Evolutionary conservation across 1,140 invertebrate species (phyloP).

Genomic region (Phocides pigmalion): DNA sequence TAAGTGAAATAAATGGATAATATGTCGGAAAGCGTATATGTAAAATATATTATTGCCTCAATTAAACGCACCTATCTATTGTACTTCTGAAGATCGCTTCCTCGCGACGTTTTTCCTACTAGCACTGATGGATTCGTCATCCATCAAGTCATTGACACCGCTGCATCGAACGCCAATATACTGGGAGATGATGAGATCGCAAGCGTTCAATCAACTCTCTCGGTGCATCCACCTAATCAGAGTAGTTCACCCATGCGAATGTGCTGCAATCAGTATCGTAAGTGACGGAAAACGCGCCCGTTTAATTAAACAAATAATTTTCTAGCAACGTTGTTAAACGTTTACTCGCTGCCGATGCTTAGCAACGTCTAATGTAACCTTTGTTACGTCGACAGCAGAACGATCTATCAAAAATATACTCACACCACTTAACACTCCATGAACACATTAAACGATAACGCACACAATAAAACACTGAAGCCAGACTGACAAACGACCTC

Average conservation of each 20-base stretch:
- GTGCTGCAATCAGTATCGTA: slow-evolving; percentile 1
- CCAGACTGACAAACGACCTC: slow-evolving; percentile 39
- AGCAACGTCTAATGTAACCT: background rate
- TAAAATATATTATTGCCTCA: background rate
- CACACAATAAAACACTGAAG: slow-evolving; percentile 44
- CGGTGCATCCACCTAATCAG: slow-evolving; percentile 71
- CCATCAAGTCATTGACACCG: slow-evolving; percentile 77
- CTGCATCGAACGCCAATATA: slow-evolving; percentile 64
- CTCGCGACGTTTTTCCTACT: slow-evolving; percentile 40
- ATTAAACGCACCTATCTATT: slow-evolving; percentile 21
- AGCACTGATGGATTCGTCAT: slow-evolving; percentile 63
- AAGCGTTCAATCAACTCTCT: slow-evolving; percentile 71
- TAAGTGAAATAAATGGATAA: too few relatives aligned
- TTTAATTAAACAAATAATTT: slow-evolving; percentile 32
- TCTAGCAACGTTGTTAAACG: background rate
- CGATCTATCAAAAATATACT: slow-evolving; percentile 25
- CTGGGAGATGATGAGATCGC: slow-evolving; percentile 69
- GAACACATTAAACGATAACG: slow-evolving; percentile 45
- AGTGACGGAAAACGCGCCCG: slow-evolving; percentile 10
- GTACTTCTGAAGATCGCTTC: slow-evolving; percentile 21
- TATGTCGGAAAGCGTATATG: background rate
- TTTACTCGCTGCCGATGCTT: background rate
- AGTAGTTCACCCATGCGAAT: slow-evolving; percentile 45
- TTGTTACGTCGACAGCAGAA: slow-evolving; percentile 14
- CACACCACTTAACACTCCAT: slow-evolving; percentile 20